A percentile compares a stretch with the other conserved stretches of the same genome.
These are phyloP conservation scores for Tenualosa thibaudeaui DNA, from an alignment of 2,797 vertebrate genomes.

Conservation along the genomic window DNA sequence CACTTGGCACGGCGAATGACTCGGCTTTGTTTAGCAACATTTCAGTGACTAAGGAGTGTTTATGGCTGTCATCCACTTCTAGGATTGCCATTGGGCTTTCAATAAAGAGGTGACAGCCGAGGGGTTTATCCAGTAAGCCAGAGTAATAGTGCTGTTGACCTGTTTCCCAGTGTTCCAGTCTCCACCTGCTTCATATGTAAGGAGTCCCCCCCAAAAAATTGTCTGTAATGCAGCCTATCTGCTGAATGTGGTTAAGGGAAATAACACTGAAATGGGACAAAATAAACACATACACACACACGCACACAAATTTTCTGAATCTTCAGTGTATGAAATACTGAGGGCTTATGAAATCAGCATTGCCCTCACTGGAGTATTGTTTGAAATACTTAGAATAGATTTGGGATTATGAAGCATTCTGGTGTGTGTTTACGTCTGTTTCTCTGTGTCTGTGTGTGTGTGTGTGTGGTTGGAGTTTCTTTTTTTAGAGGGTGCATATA, in stretches of 20 bases:
- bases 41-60: not conserved
- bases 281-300: not conserved
- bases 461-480: not conserved
- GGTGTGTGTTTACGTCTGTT: too few species aligned
- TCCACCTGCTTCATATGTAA: too few species aligned
- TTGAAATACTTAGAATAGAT: not conserved
- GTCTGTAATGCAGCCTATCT: not conserved
- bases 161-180: not conserved
- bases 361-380: not conserved
- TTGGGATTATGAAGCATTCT: not conserved
- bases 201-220: not conserved
- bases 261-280: not conserved
- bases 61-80: not conserved
- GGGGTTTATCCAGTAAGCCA: not conserved
- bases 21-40: not conserved
- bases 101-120: not conserved
- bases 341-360: not conserved
- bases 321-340: not conserved
- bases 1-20: not conserved
- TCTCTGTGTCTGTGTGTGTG: too few species aligned
- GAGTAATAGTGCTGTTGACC: not conserved
- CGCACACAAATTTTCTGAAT: not conserved
- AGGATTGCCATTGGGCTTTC: not conserved
- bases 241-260: not conserved
- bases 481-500: not conserved